Evolutionary conservation across 2,888 invertebrate species (phyloP), one percentile per base, ranked within the genome.

Genomic region (Melipona beecheii): DNA sequence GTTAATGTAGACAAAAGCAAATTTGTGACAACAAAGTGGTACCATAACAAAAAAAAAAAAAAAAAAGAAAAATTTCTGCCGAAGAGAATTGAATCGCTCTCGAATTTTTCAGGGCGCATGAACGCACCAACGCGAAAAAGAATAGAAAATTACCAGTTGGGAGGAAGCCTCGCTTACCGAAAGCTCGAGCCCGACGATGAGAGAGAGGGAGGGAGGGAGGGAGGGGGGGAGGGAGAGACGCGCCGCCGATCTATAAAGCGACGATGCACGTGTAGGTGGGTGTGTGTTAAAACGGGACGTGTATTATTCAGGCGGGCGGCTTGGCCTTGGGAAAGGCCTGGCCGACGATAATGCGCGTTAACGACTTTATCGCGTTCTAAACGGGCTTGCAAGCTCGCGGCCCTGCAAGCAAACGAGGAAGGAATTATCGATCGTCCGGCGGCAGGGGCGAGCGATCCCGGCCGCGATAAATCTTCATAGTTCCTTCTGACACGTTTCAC

Each of bases 321-420:
- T 70, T 72, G 89, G 89, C 87, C 89, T 89, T 89, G 87, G 89
- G 82, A 87, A 86, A 84, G 70, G 81, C 64, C 43, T 52, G 84
- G 78, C 68, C 87, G 80, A 81, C 87, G 89, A 89, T 89, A 89
- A 89, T 89, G 86, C 90, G 88, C 88, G 89, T 83, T 89, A 89
- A 89, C 89, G 89, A 89, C 89, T 89, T 89, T 89, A 89, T 89
- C 89, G 90, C 89, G 89, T 89, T 88, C 84, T 82, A 83, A 81
- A 78, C 82, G 85, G 84, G 89, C 85, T 87, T 88, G 89, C 89
- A 89, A 89, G 89, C 89, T 89, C 86, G 85, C 81, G 78, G 85
- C 75, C 77, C 76, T 73, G 86, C 89, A 62, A 86, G 90, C 88
- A 89, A 89, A 89, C 89, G 89, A 89, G 90, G 83, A 89, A 88